Evolutionary conservation across 2,888 invertebrate species (phyloP).

Genomic region (Polydesmus complanatus): DNA sequence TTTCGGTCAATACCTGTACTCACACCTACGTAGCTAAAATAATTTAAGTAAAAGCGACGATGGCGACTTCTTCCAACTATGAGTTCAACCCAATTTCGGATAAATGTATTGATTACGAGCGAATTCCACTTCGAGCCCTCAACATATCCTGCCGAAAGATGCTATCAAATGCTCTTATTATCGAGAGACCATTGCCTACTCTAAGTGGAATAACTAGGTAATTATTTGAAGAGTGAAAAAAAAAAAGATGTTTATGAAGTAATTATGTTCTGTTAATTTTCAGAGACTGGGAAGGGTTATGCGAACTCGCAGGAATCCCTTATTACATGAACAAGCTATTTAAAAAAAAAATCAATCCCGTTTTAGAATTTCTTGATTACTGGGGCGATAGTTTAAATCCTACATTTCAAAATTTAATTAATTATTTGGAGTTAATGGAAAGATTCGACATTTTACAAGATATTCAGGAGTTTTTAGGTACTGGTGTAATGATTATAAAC

Average conservation of each 20-base stretch:
- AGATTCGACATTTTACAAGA: conserved; percentile 5
- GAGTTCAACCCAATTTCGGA: neutral
- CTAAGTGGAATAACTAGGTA: conserved; percentile 1
- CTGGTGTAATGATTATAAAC: no score
- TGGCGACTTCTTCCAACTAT: neutral
- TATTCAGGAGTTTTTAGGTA: conserved; percentile 8
- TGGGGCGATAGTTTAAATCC: conserved; percentile 1
- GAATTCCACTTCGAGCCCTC: conserved; percentile 6
- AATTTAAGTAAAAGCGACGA: no score
- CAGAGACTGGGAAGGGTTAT: conserved; percentile 12
- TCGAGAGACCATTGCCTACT: conserved; percentile 1
- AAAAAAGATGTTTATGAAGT: neutral
- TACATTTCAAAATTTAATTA: neutral
- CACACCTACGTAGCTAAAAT: no score
- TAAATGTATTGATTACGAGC: neutral
- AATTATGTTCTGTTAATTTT: neutral
- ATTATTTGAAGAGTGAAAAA: neutral
- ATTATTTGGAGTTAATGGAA: conserved; percentile 7
- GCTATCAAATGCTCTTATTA: neutral
- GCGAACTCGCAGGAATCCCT: neutral
- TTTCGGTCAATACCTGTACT: no score
- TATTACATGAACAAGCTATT: conserved; percentile 2
- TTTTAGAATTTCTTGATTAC: neutral
- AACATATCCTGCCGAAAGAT: conserved; percentile 5
- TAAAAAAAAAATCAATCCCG: neutral